phyloP scores from a whole-genome alignment of 2,113 vertebrate genomes.

The Leiothrix lutea region DNA sequence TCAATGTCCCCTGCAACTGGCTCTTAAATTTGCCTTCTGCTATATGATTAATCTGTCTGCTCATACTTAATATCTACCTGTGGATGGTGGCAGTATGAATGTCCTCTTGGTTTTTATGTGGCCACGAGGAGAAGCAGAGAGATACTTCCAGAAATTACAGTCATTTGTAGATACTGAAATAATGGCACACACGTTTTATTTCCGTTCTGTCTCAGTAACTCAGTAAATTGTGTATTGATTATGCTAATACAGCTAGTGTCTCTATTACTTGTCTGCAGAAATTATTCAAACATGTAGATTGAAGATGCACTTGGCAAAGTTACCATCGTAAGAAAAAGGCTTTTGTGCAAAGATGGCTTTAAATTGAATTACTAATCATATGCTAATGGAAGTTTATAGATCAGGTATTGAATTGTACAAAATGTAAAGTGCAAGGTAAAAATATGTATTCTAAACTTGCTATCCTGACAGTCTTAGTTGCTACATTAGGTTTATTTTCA shows the following conservation, averaged over 20 bases:
- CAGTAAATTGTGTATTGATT: constrained; percentile 82
- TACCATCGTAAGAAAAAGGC: constrained; percentile 44
- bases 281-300: constrained; percentile 74
- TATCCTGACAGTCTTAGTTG: not conserved
- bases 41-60: constrained; percentile 25
- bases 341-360: constrained; percentile 41
- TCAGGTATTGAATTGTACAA: constrained; percentile 53
- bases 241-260: constrained; percentile 74
- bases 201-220: constrained; percentile 75
- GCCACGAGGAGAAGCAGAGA: not conserved
- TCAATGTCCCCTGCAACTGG: not conserved
- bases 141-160: constrained; percentile 59
- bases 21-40: constrained; percentile 42
- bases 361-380: constrained; percentile 55
- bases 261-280: constrained; percentile 76
- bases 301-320: constrained; percentile 60
- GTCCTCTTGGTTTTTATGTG: constrained; percentile 29
- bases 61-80: constrained; percentile 18
- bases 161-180: constrained; percentile 71
- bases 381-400: constrained; percentile 35
- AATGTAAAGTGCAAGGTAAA: constrained; percentile 46
- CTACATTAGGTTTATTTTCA: constrained; percentile 59
- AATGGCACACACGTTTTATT: constrained; percentile 58
- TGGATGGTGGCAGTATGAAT: not conserved
- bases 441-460: not conserved